phyloP scores from a whole-genome alignment of 2,113 vertebrate species.

The Plecotus auritus region DNA sequence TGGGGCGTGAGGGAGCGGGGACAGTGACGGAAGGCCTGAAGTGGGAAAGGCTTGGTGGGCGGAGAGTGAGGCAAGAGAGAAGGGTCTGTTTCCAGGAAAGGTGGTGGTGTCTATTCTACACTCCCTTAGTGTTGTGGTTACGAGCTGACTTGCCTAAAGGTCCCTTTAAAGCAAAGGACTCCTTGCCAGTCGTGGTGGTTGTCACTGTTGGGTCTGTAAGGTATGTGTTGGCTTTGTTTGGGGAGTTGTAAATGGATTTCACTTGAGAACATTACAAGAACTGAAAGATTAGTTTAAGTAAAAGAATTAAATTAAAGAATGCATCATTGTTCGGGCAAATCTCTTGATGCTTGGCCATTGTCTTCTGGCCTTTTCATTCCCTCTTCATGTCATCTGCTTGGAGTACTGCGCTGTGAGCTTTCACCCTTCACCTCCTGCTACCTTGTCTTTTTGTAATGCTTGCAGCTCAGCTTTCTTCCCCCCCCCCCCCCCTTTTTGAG shows the following conservation, averaged over 20 bases:
- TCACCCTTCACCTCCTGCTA: neutral
- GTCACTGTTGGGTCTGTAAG: neutral
- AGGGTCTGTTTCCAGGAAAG: neutral
- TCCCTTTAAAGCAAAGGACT: neutral
- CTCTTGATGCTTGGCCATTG: constrained; percentile 8
- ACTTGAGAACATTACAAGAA: constrained; percentile 31
- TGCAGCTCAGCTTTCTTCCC: neutral
- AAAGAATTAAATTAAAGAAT: constrained; percentile 43
- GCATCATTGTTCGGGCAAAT: constrained; percentile 37
- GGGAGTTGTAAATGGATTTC: constrained; percentile 41
- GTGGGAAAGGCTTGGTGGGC: neutral
- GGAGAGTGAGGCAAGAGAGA: neutral
- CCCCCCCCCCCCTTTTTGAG: neutral
- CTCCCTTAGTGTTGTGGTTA: neutral
- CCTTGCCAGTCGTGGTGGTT: neutral
- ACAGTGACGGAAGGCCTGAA: neutral
- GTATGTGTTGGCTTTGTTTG: neutral
- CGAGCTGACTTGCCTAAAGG: neutral
- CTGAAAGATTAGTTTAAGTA: constrained; percentile 40
- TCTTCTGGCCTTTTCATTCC: neutral
- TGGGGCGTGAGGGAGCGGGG: neutral
- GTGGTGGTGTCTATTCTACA: neutral
- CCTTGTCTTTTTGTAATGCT: neutral
- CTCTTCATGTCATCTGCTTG: neutral
- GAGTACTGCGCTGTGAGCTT: neutral